Conservation (phyloP, 2,113 vertebrate species). For the Mus pahari region DNA sequence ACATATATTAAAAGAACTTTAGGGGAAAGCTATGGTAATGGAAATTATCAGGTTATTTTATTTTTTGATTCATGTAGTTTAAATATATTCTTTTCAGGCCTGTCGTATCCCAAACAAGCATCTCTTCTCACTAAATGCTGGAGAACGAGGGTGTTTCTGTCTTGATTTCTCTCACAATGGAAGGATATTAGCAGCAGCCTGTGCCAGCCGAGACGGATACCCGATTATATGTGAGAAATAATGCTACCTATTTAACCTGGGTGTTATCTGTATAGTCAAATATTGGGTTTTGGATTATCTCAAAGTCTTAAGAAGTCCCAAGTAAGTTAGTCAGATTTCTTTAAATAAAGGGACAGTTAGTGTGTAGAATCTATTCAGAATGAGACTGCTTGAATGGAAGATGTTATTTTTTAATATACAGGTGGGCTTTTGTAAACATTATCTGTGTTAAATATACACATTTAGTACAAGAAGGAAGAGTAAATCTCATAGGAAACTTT, state of each 20-base stretch:
- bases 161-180: conserved; percentile 94
- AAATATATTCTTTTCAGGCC: conserved; percentile 85
- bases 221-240: conserved; percentile 92
- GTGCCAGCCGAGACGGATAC: conserved; percentile 94
- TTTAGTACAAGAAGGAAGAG: conserved; percentile 10
- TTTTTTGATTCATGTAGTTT: conserved; percentile 54
- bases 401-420: background rate
- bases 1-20: background rate
- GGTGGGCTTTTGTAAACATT: conserved; percentile 5
- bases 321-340: conserved; percentile 14
- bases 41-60: conserved; percentile 19
- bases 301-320: conserved; percentile 2
- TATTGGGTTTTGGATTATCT: conserved; percentile 23
- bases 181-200: conserved; percentile 93
- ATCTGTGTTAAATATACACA: conserved; percentile 37
- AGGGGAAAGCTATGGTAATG: background rate
- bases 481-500: background rate
- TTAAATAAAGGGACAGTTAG: conserved; percentile 20
- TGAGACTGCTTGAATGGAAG: conserved; percentile 23
- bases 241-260: background rate
- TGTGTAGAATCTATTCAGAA: background rate
- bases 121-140: conserved; percentile 91
- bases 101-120: conserved; percentile 96
- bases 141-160: conserved; percentile 94
- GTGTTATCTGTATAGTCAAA: background rate